Evolutionary conservation across 2,797 vertebrate genomes (phyloP).

Genomic region (Alectoris magna): DNA sequence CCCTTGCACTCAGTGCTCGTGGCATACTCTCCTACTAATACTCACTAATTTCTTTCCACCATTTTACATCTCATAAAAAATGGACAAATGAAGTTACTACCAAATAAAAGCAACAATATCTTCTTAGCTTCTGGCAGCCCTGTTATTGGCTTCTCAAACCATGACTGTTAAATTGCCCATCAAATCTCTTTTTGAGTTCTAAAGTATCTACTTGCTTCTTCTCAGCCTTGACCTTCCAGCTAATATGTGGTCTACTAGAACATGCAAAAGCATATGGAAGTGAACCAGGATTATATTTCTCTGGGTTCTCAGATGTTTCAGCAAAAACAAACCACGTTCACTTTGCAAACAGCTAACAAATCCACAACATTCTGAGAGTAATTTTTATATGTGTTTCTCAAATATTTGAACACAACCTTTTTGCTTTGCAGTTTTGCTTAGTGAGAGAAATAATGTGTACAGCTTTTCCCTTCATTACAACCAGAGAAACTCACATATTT

Average conservation of each 20-base stretch:
- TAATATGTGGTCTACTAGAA: conserved; percentile 1
- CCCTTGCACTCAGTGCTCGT: background rate
- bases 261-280: background rate
- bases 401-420: background rate
- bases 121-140: background rate
- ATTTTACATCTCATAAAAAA: background rate
- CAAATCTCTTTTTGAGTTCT: background rate
- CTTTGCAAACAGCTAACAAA: background rate
- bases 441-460: background rate
- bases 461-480: conserved; percentile 26
- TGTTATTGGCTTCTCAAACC: background rate
- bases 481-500: conserved; percentile 15
- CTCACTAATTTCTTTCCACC: background rate
- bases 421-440: background rate
- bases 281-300: background rate
- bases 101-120: background rate
- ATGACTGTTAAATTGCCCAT: background rate
- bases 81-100: background rate
- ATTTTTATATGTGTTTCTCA: background rate
- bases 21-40: background rate
- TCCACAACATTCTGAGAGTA: background rate
- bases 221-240: background rate
- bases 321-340: background rate
- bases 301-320: background rate
- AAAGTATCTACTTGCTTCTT: background rate